A percentile compares a stretch with the other conserved stretches of the same genome.
phyloP scores from a whole-genome alignment of 2,113 vertebrate genomes.

The Anhinga anhinga region DNA sequence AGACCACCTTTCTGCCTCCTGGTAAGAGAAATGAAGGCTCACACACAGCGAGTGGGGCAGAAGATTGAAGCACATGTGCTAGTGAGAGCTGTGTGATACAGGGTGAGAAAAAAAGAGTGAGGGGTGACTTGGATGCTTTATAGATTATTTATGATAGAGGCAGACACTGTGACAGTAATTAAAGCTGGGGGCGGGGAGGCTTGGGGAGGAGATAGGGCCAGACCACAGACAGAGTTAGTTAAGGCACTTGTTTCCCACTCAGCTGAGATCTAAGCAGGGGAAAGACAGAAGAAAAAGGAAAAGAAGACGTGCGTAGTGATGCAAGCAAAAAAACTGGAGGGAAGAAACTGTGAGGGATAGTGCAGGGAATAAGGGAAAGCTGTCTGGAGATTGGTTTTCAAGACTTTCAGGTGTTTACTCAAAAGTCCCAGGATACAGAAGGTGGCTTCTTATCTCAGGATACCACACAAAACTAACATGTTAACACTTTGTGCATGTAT shows the following conservation, averaged over 20 bases:
- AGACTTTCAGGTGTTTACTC: background rate
- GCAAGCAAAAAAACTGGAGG: background rate
- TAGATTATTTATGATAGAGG: background rate
- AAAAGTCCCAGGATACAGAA: background rate
- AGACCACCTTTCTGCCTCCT: background rate
- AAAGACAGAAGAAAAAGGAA: background rate
- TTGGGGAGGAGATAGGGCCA: background rate
- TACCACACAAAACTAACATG: background rate
- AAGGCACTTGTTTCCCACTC: background rate
- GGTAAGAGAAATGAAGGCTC: background rate
- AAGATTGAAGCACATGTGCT: background rate
- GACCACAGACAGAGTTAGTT: background rate
- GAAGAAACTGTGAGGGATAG: background rate
- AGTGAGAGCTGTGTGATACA: background rate
- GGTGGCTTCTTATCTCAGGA: background rate
- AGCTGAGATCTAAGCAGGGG: background rate
- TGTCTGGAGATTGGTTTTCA: background rate
- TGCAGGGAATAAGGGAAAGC: background rate
- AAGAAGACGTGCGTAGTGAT: background rate
- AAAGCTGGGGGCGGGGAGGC: too few relatives aligned
- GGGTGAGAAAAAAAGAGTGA: background rate
- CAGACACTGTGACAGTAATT: background rate
- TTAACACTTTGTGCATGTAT: background rate
- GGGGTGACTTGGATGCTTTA: background rate
- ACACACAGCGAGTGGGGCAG: background rate